Conservation (phyloP, 1,140 invertebrate species). For the Dolichoris vasculosae region DNA sequence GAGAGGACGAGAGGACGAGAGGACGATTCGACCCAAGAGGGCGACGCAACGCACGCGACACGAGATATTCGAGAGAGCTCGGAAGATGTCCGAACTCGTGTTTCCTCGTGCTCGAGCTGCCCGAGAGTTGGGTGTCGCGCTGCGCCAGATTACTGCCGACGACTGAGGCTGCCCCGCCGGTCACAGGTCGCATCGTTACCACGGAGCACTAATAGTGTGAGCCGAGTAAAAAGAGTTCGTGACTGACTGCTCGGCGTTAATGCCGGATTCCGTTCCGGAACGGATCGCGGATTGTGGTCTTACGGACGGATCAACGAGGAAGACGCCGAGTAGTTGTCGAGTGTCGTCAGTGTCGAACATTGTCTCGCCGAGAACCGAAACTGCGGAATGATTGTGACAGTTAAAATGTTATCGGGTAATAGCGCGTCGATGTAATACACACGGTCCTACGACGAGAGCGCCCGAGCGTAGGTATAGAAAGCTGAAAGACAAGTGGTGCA, state of each 20-base stretch:
- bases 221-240: slow-evolving; percentile 14
- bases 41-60: background rate
- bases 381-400: slow-evolving; percentile 5
- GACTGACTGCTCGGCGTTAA: slow-evolving; percentile 36
- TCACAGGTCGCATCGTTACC: background rate
- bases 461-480: background rate
- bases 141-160: background rate
- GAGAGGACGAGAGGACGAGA: too few relatives aligned
- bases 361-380: background rate
- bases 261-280: slow-evolving; percentile 40
- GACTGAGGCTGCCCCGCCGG: background rate
- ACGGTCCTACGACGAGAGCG: background rate
- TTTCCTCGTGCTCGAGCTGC: background rate
- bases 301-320: slow-evolving; percentile 3
- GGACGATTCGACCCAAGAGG: background rate
- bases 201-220: background rate
- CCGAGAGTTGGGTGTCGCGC: background rate
- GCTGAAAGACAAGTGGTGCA: background rate
- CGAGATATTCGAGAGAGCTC: too few relatives aligned
- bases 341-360: slow-evolving; percentile 14
- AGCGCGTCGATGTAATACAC: background rate
- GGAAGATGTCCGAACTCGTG: background rate
- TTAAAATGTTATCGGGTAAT: background rate
- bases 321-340: background rate
- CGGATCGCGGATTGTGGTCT: slow-evolving; percentile 11